Base-by-base conservation (phyloP, 2,113 vertebrate genomes). In the Sminthopsis crassicaudata region DNA sequence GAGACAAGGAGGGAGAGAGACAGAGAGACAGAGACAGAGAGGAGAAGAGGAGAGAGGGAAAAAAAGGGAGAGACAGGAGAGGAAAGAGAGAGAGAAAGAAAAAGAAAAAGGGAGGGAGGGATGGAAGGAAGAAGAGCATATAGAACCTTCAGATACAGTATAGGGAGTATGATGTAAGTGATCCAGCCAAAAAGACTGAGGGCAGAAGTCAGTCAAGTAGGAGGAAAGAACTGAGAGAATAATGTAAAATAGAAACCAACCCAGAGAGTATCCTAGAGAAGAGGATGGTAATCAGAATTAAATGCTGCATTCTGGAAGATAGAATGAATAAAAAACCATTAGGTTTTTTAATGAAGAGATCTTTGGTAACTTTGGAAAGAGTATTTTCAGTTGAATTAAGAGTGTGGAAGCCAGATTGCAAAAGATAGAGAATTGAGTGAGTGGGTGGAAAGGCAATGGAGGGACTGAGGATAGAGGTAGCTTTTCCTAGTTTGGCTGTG, bases 1-100 rank as follows among this genome's bases (percentile, higher is more conserved):
- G 27, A 30, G 27, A 36, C 0, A 4, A 3, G 3, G 57, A 7
- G 3, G 2, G 2, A 60, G 3, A 11, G 10, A 10, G 26, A 26
- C 0, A 30, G 9, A 30, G 25, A 57, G 55, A 10, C 1, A 57
- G 55, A 57, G 26, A 11, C 8, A 57, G 26, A 57, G 1, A 27
- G 25, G 2, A 2, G 25, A 26, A 11, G 26, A 57, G 26, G 9
- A 60, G 57, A 8, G 24, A n/a, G n/a, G n/a, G n/a, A n/a, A n/a
- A n/a, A n/a, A n/a, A n/a, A n/a, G n/a, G 26, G 9, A 60, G 57
- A 8, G 24, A n/a, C n/a, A n/a, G n/a, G n/a, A n/a, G n/a, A n/a
- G n/a, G n/a, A 16, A n/a, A n/a, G n/a, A n/a, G 46, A 8, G 50
- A 50, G 50, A 50, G 53, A 53, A 14, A 53, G 53, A 53, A 19